phyloP scores from a whole-genome alignment of 1,140 invertebrate genomes.

The Eupeodes corollae region DNA sequence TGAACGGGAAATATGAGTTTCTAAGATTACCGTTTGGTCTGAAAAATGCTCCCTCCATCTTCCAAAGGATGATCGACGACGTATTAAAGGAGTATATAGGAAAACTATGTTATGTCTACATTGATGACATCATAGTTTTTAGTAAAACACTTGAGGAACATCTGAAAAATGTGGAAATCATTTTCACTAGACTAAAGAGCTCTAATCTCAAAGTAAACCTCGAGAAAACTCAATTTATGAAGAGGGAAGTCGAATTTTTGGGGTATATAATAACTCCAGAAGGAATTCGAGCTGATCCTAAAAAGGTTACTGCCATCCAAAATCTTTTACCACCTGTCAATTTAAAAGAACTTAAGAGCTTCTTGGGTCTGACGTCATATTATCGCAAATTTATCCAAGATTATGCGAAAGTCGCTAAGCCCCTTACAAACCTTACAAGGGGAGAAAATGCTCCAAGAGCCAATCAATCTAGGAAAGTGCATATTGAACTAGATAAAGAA shows the following conservation, averaged over 20 bases:
- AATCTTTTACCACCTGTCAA: conserved; percentile 11
- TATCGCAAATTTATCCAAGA: conserved; percentile 18
- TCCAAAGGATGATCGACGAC: no score
- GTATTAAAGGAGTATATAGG: no score
- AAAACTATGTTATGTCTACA: no score
- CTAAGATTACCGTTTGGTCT: no score
- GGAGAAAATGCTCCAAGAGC: conserved; percentile 8
- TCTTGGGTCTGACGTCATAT: conserved; percentile 15
- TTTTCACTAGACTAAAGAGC: conserved; percentile 23
- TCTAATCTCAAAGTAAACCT: conserved; percentile 12
- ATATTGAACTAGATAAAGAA: background rate
- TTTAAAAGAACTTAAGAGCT: conserved; percentile 11
- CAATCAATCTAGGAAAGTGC: conserved; percentile 3
- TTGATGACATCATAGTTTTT: no score
- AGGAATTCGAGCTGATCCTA: conserved; percentile 19
- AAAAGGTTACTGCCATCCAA: conserved; percentile 17
- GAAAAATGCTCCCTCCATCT: no score
- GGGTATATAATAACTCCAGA: conserved; percentile 15
- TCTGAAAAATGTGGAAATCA: no score
- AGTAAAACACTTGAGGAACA: no score
- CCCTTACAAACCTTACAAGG: conserved; percentile 18
- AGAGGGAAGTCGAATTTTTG: conserved; percentile 13
- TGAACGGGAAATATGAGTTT: no score
- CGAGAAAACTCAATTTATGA: conserved; percentile 14
- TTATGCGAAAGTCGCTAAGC: no score